Evolutionary conservation across 2,888 invertebrate genomes (phyloP).

Genomic region (Vanessa cardui): DNA sequence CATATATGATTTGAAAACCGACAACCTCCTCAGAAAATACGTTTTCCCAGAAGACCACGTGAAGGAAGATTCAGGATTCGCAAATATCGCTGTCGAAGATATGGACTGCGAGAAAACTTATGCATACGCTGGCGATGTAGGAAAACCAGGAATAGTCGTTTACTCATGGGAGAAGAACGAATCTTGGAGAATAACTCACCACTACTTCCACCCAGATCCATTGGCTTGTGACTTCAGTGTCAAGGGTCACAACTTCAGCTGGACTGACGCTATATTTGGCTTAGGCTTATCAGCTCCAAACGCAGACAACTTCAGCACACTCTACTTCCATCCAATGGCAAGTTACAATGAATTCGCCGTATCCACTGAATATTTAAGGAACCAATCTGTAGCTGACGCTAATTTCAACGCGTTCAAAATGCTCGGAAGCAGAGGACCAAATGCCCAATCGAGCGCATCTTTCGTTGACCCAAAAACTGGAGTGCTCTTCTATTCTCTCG

Average conservation of each 20-base stretch:
- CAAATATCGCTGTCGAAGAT: constrained; percentile 90
- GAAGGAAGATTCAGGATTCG: constrained; percentile 86
- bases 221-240: constrained; percentile 88
- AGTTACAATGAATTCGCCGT: constrained; percentile 90
- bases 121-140: constrained; percentile 88
- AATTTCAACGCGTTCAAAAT: constrained; percentile 86
- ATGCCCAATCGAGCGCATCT: constrained; percentile 88
- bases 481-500: constrained; percentile 88
- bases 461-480: constrained; percentile 88
- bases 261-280: constrained; percentile 91
- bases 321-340: constrained; percentile 91
- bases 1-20: constrained; percentile 88
- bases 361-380: constrained; percentile 85
- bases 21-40: constrained; percentile 86
- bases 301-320: constrained; percentile 85
- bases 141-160: constrained; percentile 87
- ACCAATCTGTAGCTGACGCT: constrained; percentile 79
- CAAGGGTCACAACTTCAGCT: constrained; percentile 86
- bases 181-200: constrained; percentile 89
- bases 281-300: constrained; percentile 86
- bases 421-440: constrained; percentile 87
- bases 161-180: constrained; percentile 88
- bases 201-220: constrained; percentile 88
- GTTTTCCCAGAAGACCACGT: constrained; percentile 85
- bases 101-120: constrained; percentile 87